Percentiles rank a stretch among this genome's conserved stretches.
phyloP scores from a whole-genome alignment of 2,888 invertebrate species.

The Anaspis maculata region DNA sequence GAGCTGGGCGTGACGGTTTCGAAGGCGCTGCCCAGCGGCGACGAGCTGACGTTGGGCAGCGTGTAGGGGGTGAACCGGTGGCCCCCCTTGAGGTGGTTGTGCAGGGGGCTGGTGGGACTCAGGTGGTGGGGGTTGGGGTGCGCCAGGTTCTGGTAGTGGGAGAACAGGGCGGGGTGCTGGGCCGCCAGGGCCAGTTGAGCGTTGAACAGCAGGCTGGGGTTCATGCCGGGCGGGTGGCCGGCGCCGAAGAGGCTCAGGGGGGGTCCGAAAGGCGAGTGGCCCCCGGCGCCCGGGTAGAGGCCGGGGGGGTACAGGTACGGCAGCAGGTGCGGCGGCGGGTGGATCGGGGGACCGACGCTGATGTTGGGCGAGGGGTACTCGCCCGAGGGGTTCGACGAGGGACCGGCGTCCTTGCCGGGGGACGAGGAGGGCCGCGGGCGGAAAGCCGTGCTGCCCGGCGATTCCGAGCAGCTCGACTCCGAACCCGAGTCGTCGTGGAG shows the following conservation, averaged over 20 bases:
- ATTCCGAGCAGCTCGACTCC: constrained; percentile 65
- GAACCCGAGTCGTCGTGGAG: constrained; percentile 60
- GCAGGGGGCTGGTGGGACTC: constrained; percentile 53
- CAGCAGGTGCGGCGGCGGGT: constrained; percentile 78
- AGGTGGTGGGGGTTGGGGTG: constrained; percentile 53
- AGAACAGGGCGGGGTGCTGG: constrained; percentile 72
- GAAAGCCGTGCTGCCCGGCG: constrained; percentile 42
- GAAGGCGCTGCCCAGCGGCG: constrained; percentile 73
- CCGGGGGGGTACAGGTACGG: constrained; percentile 90
- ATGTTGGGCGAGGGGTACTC: constrained; percentile 83
- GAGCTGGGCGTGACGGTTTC: constrained; percentile 80
- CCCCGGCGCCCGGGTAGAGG: constrained; percentile 65
- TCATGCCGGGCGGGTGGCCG: constrained; percentile 61
- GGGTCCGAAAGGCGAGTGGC: constrained; percentile 57
- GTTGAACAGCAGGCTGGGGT: constrained; percentile 79
- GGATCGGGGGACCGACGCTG: constrained; percentile 87
- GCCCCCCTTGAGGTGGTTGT: constrained; percentile 60
- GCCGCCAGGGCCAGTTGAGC: constrained; percentile 81
- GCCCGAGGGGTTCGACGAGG: constrained; percentile 50
- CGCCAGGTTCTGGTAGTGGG: constrained; percentile 56
- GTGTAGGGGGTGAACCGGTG: constrained; percentile 88
- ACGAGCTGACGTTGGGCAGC: constrained; percentile 54
- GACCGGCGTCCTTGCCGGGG: constrained; percentile 37
- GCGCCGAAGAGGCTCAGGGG: constrained; percentile 53
- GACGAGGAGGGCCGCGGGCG: constrained; percentile 43